Percentiles rank a stretch among this genome's conserved stretches.
These are phyloP conservation scores for Callipepla squamata DNA, from an alignment of 2,113 vertebrate genomes.

Conservation along the genomic window DNA sequence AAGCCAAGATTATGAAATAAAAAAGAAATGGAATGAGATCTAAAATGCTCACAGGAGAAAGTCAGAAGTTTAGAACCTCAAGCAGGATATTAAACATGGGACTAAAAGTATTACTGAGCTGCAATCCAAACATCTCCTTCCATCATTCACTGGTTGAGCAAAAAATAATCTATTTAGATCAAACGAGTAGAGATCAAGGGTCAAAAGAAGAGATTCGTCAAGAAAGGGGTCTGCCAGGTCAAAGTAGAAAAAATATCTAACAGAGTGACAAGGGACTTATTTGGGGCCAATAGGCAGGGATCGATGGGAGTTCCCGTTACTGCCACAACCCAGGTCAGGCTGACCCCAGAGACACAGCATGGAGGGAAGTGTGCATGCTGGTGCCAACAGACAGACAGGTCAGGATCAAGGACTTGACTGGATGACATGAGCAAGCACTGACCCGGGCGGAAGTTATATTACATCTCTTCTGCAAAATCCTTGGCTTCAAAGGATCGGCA, in stretches of 20 bases:
- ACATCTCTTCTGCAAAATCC: neutral
- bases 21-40: neutral
- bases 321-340: neutral
- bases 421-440: neutral
- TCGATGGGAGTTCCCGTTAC: neutral
- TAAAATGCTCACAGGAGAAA: neutral
- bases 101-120: neutral
- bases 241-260: neutral
- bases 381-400: neutral
- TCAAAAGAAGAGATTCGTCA: neutral
- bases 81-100: neutral
- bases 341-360: neutral
- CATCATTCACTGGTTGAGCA: neutral
- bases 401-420: neutral
- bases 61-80: neutral
- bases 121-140: neutral
- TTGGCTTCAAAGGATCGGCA: neutral
- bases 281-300: neutral
- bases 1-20: neutral
- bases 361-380: accelerated
- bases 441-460: neutral
- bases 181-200: neutral
- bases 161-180: neutral
- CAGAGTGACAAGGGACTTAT: neutral
- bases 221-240: neutral